Evolutionary conservation across 2,113 vertebrate species (phyloP).

Genomic region (Sceloporus undulatus): DNA sequence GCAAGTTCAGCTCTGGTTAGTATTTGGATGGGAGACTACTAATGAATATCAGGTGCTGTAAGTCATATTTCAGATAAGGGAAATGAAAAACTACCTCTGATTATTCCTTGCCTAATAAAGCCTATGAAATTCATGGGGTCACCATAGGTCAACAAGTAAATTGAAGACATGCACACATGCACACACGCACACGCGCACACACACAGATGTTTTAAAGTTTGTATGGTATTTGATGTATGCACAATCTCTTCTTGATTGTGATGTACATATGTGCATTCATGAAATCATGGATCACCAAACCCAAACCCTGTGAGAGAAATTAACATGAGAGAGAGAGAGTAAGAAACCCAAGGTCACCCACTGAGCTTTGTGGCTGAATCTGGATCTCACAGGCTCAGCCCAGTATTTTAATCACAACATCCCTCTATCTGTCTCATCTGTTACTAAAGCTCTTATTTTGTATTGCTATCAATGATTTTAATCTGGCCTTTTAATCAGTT

Average conservation of each 20-base stretch:
- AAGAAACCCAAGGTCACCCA: not conserved
- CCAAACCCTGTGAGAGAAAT: not conserved
- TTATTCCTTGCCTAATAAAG: too few relatives aligned
- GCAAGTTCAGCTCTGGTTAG: too few relatives aligned
- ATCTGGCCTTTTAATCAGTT: conserved; percentile 13
- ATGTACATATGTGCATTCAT: not conserved
- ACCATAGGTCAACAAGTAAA: too few relatives aligned
- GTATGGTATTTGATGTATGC: too few relatives aligned
- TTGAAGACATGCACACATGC: too few relatives aligned
- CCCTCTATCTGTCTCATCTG: not conserved
- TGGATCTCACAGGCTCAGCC: not conserved
- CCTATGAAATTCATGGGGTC: too few relatives aligned
- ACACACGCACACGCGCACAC: too few relatives aligned
- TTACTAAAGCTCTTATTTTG: not conserved
- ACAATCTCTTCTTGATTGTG: not conserved
- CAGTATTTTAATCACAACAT: not conserved
- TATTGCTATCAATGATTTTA: not conserved
- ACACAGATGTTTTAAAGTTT: too few relatives aligned
- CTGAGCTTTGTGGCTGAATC: not conserved
- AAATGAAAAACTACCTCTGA: too few relatives aligned
- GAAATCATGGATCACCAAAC: not conserved
- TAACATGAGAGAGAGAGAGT: not conserved
- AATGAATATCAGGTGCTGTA: too few relatives aligned
- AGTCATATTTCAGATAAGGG: too few relatives aligned
- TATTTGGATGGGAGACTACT: too few relatives aligned